phyloP scores from a whole-genome alignment of 2,797 vertebrate species.

The Corythornis leucogaster region DNA sequence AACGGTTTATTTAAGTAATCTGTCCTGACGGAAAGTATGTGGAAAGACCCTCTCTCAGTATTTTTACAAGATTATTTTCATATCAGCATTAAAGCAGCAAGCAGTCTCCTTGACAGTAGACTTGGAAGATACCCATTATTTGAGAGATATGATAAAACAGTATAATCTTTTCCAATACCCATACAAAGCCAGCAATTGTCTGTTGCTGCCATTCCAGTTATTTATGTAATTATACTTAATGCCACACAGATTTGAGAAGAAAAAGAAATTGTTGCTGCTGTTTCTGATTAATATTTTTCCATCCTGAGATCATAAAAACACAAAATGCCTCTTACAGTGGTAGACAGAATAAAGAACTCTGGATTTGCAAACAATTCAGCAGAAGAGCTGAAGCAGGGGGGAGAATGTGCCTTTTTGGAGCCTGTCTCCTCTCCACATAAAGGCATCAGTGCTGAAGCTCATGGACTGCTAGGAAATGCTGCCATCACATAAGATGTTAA shows the following conservation, averaged over 20 bases:
- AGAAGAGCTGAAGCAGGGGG: not conserved
- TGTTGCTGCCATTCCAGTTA: constrained; percentile 57
- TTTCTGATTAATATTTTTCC: constrained; percentile 58
- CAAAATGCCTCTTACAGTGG: constrained; percentile 23
- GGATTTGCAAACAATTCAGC: constrained; percentile 38
- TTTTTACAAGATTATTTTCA: constrained; percentile 63
- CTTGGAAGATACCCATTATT: constrained; percentile 60
- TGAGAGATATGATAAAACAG: constrained; percentile 45
- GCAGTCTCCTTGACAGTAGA: constrained; percentile 29
- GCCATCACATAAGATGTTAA: not conserved
- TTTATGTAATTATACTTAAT: constrained; percentile 70
- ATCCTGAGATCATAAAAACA: constrained; percentile 23
- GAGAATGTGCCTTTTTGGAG: not conserved
- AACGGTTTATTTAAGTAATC: constrained; percentile 47
- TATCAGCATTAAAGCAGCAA: constrained; percentile 51
- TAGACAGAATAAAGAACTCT: not conserved
- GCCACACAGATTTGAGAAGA: constrained; percentile 53
- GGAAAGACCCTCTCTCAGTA: constrained; percentile 37
- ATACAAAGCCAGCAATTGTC: constrained; percentile 61
- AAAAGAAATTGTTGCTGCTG: constrained; percentile 51
- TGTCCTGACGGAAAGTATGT: constrained; percentile 16
- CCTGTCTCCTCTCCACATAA: not conserved
- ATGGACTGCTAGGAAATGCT: not conserved
- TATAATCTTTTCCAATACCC: constrained; percentile 62
- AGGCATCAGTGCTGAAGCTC: not conserved